Percentiles rank a stretch among this genome's conserved stretches.
Conservation (phyloP, 2,113 vertebrate genomes). For the Lutjanus erythropterus region DNA sequence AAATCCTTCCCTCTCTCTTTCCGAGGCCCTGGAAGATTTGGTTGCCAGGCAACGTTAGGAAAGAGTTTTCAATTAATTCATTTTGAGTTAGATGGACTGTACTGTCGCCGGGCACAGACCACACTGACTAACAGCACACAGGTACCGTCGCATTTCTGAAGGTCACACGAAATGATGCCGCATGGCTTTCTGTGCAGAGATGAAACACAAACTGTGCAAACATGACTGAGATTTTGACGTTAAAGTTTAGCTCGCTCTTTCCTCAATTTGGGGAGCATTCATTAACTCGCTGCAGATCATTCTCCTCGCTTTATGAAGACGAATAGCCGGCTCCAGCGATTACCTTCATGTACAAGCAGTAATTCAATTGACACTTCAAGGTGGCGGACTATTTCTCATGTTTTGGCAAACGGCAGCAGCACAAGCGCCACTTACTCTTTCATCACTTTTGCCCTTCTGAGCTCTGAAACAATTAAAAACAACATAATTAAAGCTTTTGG, state of each 20-base stretch:
- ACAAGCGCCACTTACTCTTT: neutral
- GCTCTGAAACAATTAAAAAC: constrained; percentile 2
- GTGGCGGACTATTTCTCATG: neutral
- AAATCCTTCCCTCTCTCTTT: constrained; percentile 49
- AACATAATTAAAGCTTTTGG: constrained; percentile 14
- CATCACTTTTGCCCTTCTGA: neutral
- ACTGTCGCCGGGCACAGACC: constrained; percentile 18
- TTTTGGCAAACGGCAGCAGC: neutral
- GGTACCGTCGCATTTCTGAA: neutral
- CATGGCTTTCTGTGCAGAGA: neutral
- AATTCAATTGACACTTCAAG: constrained; percentile 1
- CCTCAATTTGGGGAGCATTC: neutral
- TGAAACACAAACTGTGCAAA: neutral
- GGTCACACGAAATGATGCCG: neutral
- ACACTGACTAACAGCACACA: constrained; percentile 1
- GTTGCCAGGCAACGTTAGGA: constrained; percentile 72
- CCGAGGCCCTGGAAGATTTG: constrained; percentile 41
- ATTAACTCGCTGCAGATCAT: neutral
- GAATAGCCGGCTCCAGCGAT: neutral
- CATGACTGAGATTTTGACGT: neutral
- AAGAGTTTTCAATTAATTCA: constrained; percentile 70
- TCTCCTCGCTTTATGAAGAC: neutral
- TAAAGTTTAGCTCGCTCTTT: neutral
- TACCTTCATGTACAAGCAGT: neutral
- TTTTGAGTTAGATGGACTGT: constrained; percentile 47